These are phyloP conservation scores for Caranx melampygus DNA, from an alignment of 2,113 vertebrate genomes.

Conservation along the genomic window DNA sequence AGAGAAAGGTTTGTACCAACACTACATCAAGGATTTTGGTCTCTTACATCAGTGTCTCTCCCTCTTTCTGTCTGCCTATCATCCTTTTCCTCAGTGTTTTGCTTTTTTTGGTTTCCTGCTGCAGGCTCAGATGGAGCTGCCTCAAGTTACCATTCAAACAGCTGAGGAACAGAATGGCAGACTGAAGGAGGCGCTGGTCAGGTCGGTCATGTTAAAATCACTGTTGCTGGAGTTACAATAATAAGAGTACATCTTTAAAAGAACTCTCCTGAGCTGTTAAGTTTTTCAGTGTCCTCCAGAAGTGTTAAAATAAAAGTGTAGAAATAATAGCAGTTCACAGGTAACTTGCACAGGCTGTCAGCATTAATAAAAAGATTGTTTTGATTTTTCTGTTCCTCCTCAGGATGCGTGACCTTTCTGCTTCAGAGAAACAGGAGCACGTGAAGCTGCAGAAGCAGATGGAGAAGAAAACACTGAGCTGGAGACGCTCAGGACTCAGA, in stretches of 20 bases:
- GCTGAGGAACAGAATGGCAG: conserved; percentile 93
- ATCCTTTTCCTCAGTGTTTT: background rate
- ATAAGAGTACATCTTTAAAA: background rate
- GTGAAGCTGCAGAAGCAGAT: conserved; percentile 96
- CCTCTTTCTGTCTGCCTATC: background rate
- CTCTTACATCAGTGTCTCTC: background rate
- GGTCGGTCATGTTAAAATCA: conserved; percentile 78
- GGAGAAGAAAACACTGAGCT: conserved; percentile 97
- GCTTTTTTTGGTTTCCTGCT: background rate
- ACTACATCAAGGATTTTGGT: background rate
- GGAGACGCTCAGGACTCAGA: conserved; percentile 91
- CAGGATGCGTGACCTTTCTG: conserved; percentile 96
- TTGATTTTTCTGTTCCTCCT: background rate
- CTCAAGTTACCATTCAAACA: conserved; percentile 97
- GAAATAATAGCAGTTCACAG: background rate
- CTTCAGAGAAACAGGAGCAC: conserved; percentile 97
- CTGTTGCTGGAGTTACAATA: background rate
- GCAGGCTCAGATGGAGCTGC: conserved; percentile 88
- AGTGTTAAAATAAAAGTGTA: no score
- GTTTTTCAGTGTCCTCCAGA: no score
- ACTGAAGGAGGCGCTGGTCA: conserved; percentile 95
- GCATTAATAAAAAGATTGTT: background rate
- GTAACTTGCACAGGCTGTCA: background rate
- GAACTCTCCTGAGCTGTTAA: background rate
- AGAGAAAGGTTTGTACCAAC: conserved; percentile 90